Base-by-base conservation (phyloP, 1,140 invertebrate genomes). In the Littorina saxatilis region DNA sequence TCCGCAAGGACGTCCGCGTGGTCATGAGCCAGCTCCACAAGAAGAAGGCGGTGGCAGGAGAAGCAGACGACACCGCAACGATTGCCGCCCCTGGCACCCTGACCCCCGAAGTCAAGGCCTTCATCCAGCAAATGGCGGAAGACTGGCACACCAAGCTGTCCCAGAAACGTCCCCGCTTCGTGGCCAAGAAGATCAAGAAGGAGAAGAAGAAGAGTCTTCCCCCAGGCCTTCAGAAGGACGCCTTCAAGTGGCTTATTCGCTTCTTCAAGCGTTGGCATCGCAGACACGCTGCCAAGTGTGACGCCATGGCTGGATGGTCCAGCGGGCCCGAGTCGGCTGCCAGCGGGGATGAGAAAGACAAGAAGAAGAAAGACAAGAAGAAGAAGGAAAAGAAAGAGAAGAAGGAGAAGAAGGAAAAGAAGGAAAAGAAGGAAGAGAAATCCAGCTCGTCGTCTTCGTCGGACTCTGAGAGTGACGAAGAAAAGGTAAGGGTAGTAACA, bases 71-170 rank as follows among this genome's bases (percentile, higher is more conserved):
- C 55, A 39, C 58, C 15, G 29, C 55, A 9, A 20, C 39, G 29
- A 37, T 37, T 29, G 58, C 32, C n/a, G n/a, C n/a, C n/a, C n/a
- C n/a, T n/a, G n/a, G n/a, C n/a, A n/a, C n/a, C n/a, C 17, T 78
- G 37, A 43, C 20, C 2, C 76, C 52, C 23, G 76, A 78, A 20
- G 76, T 63, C 23, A 23, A 43, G 29, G 29, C 29, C 50, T 78
- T 78, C 76, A 40, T 78, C 35, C 76, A 78, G 37, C 32, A 78
- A 37, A 1, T 78, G 3, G 58, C 55, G 4, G 55, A 58, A 1
- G 76, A 78, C 37, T 78, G 76, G 76, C 76, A 78, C 35, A 58
- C 76, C 58, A 78, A 39, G 76, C 76, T 78, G 55, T n/a, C 35
- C 11, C 23, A 39, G 23, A 63, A 40, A 47, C 55, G 27, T 20